Percentiles rank a stretch among this genome's conserved stretches.
These are phyloP conservation scores for Erpetoichthys calabaricus DNA, from an alignment of 2,797 vertebrate species.

Conservation along the genomic window DNA sequence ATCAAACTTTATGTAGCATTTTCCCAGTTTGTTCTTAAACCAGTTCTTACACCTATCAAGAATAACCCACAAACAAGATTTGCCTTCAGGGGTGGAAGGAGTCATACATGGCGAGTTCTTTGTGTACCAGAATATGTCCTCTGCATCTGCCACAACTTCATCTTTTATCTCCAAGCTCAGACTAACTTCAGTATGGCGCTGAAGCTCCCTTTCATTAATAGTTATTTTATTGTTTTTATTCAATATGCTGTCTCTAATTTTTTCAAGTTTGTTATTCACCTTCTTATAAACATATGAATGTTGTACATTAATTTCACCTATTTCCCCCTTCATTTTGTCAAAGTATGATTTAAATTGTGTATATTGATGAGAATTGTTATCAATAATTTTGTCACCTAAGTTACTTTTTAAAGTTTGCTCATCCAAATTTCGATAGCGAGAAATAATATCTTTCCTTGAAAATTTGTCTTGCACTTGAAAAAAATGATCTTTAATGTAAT, in stretches of 20 bases:
- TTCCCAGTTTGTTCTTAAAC: background rate
- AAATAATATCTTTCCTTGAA: no score
- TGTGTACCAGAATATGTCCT: slow-evolving; percentile 8
- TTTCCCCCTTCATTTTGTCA: no score
- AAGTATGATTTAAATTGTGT: no score
- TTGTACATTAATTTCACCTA: background rate
- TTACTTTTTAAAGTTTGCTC: no score
- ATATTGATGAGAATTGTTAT: no score
- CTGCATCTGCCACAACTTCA: background rate
- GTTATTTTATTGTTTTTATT: background rate
- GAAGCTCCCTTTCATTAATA: background rate
- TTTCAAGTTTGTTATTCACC: background rate
- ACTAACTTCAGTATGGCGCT: slow-evolving; percentile 1
- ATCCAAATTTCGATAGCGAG: no score
- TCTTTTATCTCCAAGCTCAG: background rate
- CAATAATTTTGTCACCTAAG: no score
- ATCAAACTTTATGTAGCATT: slow-evolving; percentile 6
- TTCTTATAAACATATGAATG: background rate
- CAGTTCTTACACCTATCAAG: slow-evolving; percentile 1
- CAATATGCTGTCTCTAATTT: background rate
- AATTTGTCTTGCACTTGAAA: no score
- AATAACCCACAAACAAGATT: slow-evolving; percentile 4
- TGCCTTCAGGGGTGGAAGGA: background rate
- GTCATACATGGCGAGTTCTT: slow-evolving; percentile 8
- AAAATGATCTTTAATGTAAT: no score